A percentile compares a stretch with the other conserved stretches of the same genome.
phyloP scores from a whole-genome alignment of 2,797 vertebrate species.

The Melanogrammus aeglefinus region DNA sequence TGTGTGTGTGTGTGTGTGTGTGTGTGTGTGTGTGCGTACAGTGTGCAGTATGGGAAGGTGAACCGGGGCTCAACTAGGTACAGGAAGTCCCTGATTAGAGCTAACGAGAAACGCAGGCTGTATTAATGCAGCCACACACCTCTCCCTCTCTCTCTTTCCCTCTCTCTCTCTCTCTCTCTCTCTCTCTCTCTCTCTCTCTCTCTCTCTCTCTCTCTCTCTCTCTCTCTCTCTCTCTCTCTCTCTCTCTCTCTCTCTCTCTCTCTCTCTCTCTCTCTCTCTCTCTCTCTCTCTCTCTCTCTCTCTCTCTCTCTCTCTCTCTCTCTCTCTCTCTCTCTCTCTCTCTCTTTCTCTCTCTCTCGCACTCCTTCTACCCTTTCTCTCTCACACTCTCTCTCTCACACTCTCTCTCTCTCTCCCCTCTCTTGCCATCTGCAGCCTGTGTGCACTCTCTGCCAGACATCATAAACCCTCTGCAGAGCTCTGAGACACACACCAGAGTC shows the following conservation, averaged over 20 bases:
- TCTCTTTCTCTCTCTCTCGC: no score
- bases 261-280: no score
- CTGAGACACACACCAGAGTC: no score
- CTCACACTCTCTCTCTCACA: no score
- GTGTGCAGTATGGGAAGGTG: conserved; percentile 58
- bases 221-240: no score
- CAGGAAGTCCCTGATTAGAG: conserved; percentile 83
- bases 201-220: conserved; percentile 32
- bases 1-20: conserved; percentile 16
- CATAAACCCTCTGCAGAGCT: conserved; percentile 3
- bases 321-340: conserved; percentile 34
- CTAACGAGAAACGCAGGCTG: conserved; percentile 80
- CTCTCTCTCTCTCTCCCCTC: not conserved
- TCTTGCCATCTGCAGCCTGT: no score
- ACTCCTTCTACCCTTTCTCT: no score
- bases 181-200: conserved; percentile 32
- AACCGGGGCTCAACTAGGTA: conserved; percentile 70
- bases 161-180: conserved; percentile 11
- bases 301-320: conserved; percentile 34
- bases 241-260: no score
- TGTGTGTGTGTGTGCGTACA: not conserved
- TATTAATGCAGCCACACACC: conserved; percentile 82
- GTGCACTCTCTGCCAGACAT: conserved; percentile 2
- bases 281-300: not conserved
- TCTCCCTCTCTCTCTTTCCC: conserved; percentile 12